A percentile compares a stretch with the other conserved stretches of the same genome.
Evolutionary conservation across 2,113 vertebrate species (phyloP).

Genomic region (Anolis carolinensis): DNA sequence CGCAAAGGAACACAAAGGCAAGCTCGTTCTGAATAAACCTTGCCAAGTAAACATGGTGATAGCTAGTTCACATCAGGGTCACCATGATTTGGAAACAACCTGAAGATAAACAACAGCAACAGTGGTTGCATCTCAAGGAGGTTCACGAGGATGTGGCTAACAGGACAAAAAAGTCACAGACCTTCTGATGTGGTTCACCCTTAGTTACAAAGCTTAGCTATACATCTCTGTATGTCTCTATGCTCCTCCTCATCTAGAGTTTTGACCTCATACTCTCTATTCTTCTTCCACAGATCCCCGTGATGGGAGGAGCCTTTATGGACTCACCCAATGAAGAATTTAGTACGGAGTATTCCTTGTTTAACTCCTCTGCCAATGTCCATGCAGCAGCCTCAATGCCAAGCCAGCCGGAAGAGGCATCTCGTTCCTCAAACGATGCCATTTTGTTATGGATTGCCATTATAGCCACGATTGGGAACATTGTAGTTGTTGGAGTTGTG

Average conservation of each 20-base stretch:
- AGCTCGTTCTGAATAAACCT: too few relatives aligned
- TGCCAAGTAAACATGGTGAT: too few relatives aligned
- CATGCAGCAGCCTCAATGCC: constrained; percentile 82
- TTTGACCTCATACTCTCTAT: constrained; percentile 42
- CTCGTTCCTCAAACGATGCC: constrained; percentile 90
- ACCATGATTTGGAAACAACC: too few relatives aligned
- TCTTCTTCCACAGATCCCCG: constrained; percentile 87
- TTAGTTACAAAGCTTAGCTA: background rate
- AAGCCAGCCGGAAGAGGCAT: constrained; percentile 84
- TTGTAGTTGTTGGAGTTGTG: constrained; percentile 95
- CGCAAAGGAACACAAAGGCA: too few relatives aligned
- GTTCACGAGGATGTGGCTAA: too few relatives aligned
- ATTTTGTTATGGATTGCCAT: constrained; percentile 98
- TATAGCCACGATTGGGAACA: constrained; percentile 96
- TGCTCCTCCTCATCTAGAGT: fast-evolving
- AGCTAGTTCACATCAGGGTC: too few relatives aligned
- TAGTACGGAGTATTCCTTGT: constrained; percentile 93
- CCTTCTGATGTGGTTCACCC: too few relatives aligned
- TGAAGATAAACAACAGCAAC: too few relatives aligned
- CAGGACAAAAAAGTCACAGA: too few relatives aligned
- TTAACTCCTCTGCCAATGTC: constrained; percentile 93
- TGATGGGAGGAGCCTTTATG: constrained; percentile 98
- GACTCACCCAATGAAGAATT: constrained; percentile 96
- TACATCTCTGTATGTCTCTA: background rate
- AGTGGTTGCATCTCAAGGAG: too few relatives aligned